Evolutionary conservation across 1,140 invertebrate genomes (phyloP).

Genomic region (Glossosoma conforme): DNA sequence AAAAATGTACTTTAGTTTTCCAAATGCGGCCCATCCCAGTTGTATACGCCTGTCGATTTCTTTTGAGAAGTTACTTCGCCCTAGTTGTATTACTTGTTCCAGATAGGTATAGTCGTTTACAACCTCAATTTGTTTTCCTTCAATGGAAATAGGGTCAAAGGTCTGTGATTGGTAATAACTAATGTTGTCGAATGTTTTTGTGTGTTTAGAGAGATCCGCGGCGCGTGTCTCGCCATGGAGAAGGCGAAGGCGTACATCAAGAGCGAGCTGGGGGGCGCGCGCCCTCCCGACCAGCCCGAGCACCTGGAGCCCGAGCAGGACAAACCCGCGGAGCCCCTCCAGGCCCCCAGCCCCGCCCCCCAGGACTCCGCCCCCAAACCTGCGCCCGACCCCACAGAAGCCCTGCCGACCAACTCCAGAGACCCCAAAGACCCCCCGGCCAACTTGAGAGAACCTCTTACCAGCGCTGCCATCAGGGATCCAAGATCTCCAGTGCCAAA

Average conservation of each 20-base stretch:
- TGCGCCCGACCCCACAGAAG: neutral
- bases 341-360: neutral
- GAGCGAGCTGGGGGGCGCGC: conserved; percentile 48
- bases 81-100: too few species aligned
- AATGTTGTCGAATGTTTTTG: too few species aligned
- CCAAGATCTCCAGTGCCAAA: too few species aligned
- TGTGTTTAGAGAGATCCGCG: conserved; percentile 16
- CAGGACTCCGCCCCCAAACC: conserved; percentile 10
- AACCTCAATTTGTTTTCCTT: too few species aligned
- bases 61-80: too few species aligned
- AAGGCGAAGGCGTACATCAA: conserved; percentile 59
- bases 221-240: conserved; percentile 44
- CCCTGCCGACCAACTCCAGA: conserved; percentile 7
- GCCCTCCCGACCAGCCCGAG: conserved; percentile 34
- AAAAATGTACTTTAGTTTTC: too few species aligned
- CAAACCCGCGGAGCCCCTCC: conserved; percentile 5
- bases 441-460: neutral
- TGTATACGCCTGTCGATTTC: too few species aligned
- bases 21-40: too few species aligned
- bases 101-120: too few species aligned
- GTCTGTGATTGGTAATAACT: too few species aligned
- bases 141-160: too few species aligned
- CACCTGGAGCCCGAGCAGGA: conserved; percentile 29
- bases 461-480: neutral
- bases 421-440: neutral